These are phyloP conservation scores for Hemicrepidius hirtus DNA, from an alignment of 2,888 invertebrate species.

Conservation along the genomic window DNA sequence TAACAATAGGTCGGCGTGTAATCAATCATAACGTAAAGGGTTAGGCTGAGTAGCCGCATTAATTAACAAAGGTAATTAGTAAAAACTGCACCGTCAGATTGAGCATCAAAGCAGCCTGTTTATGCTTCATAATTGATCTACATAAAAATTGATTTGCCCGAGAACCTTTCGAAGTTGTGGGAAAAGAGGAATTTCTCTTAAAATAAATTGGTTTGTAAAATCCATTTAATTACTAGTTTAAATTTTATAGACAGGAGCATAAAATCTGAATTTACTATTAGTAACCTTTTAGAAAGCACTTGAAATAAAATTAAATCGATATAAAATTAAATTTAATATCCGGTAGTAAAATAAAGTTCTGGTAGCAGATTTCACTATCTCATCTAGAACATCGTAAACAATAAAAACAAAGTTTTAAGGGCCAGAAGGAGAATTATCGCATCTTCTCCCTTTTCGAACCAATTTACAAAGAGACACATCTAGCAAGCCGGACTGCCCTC, in stretches of 20 bases:
- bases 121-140: constrained; percentile 36
- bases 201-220: constrained; percentile 46
- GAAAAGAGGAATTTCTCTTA: constrained; percentile 30
- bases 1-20: constrained; percentile 41
- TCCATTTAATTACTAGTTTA: constrained; percentile 45
- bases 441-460: constrained; percentile 5
- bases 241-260: constrained; percentile 33
- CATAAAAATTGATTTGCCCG: constrained; percentile 38
- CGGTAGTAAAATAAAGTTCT: constrained; percentile 32
- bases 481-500: constrained; percentile 7
- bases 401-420: constrained; percentile 6
- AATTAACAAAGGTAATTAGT: constrained; percentile 59
- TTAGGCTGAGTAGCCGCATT: constrained; percentile 48
- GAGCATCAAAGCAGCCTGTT: constrained; percentile 41
- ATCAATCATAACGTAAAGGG: constrained; percentile 51
- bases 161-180: constrained; percentile 30
- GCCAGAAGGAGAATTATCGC: neutral
- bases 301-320: constrained; percentile 29
- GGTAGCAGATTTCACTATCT: constrained; percentile 17
- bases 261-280: constrained; percentile 34
- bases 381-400: constrained; percentile 2
- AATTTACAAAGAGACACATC: constrained; percentile 31
- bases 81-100: constrained; percentile 54
- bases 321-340: constrained; percentile 43
- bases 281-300: constrained; percentile 36